Base-by-base conservation (phyloP, 2,113 vertebrate genomes). In the Dolichotis patagonum region DNA sequence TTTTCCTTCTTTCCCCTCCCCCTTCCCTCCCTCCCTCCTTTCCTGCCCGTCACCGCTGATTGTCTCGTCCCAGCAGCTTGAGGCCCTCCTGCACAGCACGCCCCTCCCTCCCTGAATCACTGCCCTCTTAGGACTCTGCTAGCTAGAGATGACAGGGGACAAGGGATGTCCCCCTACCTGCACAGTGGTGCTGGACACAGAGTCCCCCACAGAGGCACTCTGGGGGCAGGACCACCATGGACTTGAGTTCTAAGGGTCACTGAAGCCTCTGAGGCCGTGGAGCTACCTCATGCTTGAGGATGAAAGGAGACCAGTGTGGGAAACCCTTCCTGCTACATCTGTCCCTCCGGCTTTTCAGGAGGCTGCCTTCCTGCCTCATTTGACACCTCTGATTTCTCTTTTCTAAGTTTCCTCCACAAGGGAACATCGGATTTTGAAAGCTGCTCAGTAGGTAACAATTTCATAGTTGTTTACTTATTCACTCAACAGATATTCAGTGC, bases 291-390 rank as follows among this genome's bases (percentile, higher is more conserved):
- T 54, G 71, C 67, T 41, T 41, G 93, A 92, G 90, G 38, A 19
- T 85, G 26, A 49, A 62, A 54, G 20, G 86, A 89, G 62, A 11
- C 49, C 11, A 11, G 49, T 52, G 49, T 52, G 49, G 49, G 46
- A 5, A 63, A 63, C 95, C 86, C 88, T 78, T 7, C 96, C 75
- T 87, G 86, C 96, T 85, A 92, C 96, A 90, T 80, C 92, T 63
- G 69, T 98, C 86, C 35, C 85, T 69, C 22, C 7, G 94, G 69
- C 2, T 82, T 20, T 58, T 98, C 26, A 81, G 85, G 96, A 88
- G 95, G 93, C 94, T 94, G 63, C 92, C 98, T 85, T 95, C 86
- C 94, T 98, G 96, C 90, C 97, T 88, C 90, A 28, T 28, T 67
- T 69, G n/a, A 11, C 12, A 30, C 96, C 96, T 98, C 97, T 96